Evolutionary conservation across 2,888 invertebrate species (phyloP), one percentile per base, ranked within the genome.

Genomic region (Polydrusus pterygomalis): DNA sequence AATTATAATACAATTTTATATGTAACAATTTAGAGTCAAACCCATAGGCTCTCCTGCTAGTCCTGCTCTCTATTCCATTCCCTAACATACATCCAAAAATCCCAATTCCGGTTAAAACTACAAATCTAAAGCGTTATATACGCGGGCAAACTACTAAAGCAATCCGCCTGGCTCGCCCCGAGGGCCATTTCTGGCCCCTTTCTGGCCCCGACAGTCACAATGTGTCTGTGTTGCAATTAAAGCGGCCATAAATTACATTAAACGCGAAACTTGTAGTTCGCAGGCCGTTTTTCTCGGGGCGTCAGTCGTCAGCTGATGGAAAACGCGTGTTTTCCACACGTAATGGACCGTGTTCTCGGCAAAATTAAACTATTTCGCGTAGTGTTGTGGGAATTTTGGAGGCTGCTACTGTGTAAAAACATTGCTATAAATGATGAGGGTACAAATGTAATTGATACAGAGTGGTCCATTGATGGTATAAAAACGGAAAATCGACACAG

Each of bases 261-360:
- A 77, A 78, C 78, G 75, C 78, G 65, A 78, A 47, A 75, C 78
- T 78, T 78, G 78, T 75, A 75, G 73, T 73, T 74, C 71, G 65
- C 78, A 75, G 71, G 49, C 73, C 75, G 75, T 78, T 78, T 78
- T 78, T 78, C 78, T 78, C 70, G 49, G 67, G 71, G 71, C 47
- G 62, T 49, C 63, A 47, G 49, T 62, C 49, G 40, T 25, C 74
- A 63, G 75, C 77, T 78, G 78, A 78, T 78, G 78, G 78, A 78
- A 78, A 73, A 78, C 72, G 78, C 75, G 78, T 78, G 78, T 78
- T 78, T 75, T 78, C 75, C 75, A 47, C 70, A 75, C 65, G 72
- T 78, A 78, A 78, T 78, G 78, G 78, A 75, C 70, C 63, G 43
- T 67, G 77, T 77, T 70, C 51, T 20, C 54, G 56, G 11, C 45